Base-by-base conservation (phyloP, 35 echinoderm and acorn worm species). In the Lytechinus variegatus region DNA sequence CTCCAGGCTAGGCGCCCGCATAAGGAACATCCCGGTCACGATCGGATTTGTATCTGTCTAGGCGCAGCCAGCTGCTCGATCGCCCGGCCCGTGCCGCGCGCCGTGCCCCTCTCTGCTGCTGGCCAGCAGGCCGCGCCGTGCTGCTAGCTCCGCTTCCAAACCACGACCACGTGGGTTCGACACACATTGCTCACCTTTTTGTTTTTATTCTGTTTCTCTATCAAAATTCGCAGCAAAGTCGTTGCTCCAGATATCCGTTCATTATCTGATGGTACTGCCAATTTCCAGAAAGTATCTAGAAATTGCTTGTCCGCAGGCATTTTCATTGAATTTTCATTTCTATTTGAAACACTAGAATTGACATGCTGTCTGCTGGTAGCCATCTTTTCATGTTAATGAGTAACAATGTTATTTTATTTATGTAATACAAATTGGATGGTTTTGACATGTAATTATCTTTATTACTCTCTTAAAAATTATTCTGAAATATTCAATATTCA, bases 211-310 rank as follows among this genome's bases (percentile, higher is more conserved):
- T 99, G 98, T 94, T 97, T 96, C 28, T 86, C 54, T 21, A 95
- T 94, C 56, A 99, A n/a, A 51, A 99, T 95, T 52, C 95, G 58
- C 6, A 99, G 56, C 28, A 99, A 94, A 91, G 86, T 91, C 27
- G 52, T 89, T 28, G 97, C 98, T 44, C 97, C 98, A 95, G 93
- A 86, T 9, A 99, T 54, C 61, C 97, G 95, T 79, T 96, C 94
- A 52, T 96, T 95, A 54, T 96, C 95, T 33, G 60, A 92, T 54
- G 97, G 72, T 27, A 95, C 98, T 66, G 98, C 98, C 12, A 99
- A 79, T 91, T 89, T 56, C 98, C 98, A 99, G 94, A 99, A 99
- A 54, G 97, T 99, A 54, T 96, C 94, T 86, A 99, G 54, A 54
- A 99, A 94, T 33, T 96, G 60, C 16, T 96, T 96, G 56, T 98